Conservation (phyloP, 2,797 vertebrate genomes). For the Lepilemur septentrionalis region DNA sequence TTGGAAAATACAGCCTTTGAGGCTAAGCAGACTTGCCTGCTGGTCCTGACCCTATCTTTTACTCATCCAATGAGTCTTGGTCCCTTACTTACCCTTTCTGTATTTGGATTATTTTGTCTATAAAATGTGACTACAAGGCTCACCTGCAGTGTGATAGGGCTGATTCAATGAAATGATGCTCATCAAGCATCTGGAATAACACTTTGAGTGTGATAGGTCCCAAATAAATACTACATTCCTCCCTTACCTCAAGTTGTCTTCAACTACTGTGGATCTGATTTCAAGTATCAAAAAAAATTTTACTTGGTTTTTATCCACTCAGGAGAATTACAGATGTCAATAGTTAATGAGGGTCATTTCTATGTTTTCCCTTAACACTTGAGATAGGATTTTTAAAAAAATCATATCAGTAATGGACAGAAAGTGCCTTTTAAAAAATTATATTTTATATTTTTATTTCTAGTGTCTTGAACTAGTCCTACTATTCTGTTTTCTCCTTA, state of each 20-base stretch:
- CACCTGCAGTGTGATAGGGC: background rate
- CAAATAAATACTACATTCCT: background rate
- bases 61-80: background rate
- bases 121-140: background rate
- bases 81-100: background rate
- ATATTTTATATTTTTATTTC: background rate
- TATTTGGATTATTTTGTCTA: background rate
- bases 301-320: background rate
- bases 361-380: background rate
- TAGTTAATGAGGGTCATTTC: background rate
- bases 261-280: background rate
- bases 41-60: background rate
- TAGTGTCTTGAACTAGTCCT: background rate
- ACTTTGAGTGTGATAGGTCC: background rate
- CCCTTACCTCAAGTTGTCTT: background rate
- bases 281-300: background rate
- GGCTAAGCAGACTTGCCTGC: background rate
- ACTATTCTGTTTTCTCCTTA: background rate
- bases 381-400: background rate
- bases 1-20: background rate
- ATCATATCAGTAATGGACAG: background rate
- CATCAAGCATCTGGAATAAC: background rate
- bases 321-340: background rate
- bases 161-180: background rate
- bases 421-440: background rate